These are phyloP conservation scores for Trachymyrmex septentrionalis DNA, from an alignment of 1,140 invertebrate genomes.

Conservation along the genomic window DNA sequence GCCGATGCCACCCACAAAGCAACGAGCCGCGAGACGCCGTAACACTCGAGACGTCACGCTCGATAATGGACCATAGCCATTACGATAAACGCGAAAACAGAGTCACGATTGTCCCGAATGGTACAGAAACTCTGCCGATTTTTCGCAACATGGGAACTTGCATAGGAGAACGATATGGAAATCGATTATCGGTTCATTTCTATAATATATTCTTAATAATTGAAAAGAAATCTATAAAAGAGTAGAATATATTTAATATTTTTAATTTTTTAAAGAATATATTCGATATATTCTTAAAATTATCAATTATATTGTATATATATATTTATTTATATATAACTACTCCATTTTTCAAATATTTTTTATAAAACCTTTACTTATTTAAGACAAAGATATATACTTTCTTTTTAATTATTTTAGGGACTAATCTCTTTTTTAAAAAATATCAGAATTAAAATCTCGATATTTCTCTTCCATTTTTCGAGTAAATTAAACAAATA, in stretches of 20 bases:
- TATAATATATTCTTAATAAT: neutral
- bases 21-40: conserved; percentile 42
- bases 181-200: neutral
- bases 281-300: no score
- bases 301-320: no score
- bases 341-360: neutral
- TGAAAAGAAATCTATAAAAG: neutral
- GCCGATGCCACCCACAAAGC: conserved; percentile 68
- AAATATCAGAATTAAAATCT: neutral
- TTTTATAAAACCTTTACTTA: neutral
- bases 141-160: neutral
- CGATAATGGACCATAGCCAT: conserved; percentile 69
- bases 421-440: neutral
- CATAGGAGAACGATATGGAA: neutral
- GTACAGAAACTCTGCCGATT: neutral
- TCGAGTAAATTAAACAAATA: neutral
- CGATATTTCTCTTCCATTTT: neutral
- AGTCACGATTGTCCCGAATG: conserved; percentile 65
- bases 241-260: neutral
- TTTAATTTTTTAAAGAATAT: no score
- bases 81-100: conserved; percentile 73
- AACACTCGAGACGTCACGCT: conserved; percentile 71
- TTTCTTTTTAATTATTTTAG: neutral
- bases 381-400: neutral
- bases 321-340: no score